Percentiles rank a stretch among this genome's conserved stretches.
Evolutionary conservation across 2,113 vertebrate species (phyloP).

Genomic region (Crotalus viridis): DNA sequence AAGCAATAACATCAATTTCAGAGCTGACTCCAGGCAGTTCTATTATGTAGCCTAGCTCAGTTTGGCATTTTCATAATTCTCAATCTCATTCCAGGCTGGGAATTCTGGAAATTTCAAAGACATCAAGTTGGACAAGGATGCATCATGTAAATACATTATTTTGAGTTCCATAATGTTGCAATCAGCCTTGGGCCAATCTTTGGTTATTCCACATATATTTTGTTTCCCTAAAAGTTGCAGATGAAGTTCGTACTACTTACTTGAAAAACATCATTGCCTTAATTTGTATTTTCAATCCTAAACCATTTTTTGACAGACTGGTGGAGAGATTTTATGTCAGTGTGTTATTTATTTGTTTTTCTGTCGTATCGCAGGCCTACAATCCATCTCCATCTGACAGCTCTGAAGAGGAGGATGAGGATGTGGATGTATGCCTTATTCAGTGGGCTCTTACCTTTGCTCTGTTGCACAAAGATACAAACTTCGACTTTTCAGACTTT

Average conservation of each 20-base stretch:
- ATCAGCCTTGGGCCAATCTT: not conserved
- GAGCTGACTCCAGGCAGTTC: not conserved
- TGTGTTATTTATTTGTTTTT: not conserved
- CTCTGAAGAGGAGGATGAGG: conserved; percentile 58
- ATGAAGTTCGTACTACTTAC: not conserved
- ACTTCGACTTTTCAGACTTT: not conserved
- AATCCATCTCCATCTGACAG: conserved; percentile 46
- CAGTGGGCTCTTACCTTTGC: conserved; percentile 68
- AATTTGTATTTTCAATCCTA: no score
- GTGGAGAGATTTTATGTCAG: accelerated
- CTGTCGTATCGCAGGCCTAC: conserved; percentile 23
- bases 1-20: not conserved
- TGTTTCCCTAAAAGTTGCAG: not conserved
- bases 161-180: not conserved
- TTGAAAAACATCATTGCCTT: not conserved
- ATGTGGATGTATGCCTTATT: conserved; percentile 54
- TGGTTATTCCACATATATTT: not conserved
- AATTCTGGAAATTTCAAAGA: not conserved
- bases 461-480: conserved; percentile 28
- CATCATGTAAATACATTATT: not conserved
- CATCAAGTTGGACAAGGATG: not conserved
- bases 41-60: not conserved
- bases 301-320: not conserved
- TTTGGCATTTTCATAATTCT: not conserved
- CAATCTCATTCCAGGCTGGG: not conserved